These are phyloP conservation scores for Acanthosepion esculentum DNA, from an alignment of 2,888 invertebrate species.

Conservation along the genomic window DNA sequence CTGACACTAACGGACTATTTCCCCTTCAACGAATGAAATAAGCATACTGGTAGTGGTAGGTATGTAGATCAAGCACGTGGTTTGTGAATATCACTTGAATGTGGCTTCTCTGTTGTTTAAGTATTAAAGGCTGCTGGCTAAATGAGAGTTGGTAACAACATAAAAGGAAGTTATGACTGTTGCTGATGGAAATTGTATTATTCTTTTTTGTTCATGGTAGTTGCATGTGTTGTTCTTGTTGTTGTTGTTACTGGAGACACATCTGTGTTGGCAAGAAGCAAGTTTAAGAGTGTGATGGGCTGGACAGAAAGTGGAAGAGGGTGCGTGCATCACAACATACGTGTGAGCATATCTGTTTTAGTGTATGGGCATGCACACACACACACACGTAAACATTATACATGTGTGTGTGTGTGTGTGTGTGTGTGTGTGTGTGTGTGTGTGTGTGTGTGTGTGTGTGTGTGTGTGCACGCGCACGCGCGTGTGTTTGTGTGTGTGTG, in stretches of 20 bases:
- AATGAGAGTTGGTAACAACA: neutral
- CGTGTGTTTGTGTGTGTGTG: neutral
- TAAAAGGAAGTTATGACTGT: neutral
- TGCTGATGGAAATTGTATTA: neutral
- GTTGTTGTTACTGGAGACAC: neutral
- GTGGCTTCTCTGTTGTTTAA: neutral
- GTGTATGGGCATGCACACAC: no score
- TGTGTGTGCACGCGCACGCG: neutral
- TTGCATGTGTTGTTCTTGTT: neutral
- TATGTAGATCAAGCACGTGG: neutral
- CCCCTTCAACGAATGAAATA: neutral
- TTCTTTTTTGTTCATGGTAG: neutral
- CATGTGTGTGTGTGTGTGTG: neutral
- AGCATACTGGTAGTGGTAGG: neutral
- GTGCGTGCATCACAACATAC: neutral
- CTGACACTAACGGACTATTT: neutral
- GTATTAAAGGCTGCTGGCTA: neutral
- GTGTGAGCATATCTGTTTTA: no score
- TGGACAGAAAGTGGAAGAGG: no score
- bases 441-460: neutral
- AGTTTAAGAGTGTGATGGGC: neutral
- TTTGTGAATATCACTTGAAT: neutral
- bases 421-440: neutral
- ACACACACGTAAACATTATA: no score
- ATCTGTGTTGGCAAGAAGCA: neutral